Evolutionary conservation across 2,797 vertebrate genomes (phyloP).

Genomic region (Sebastes reedi): DNA sequence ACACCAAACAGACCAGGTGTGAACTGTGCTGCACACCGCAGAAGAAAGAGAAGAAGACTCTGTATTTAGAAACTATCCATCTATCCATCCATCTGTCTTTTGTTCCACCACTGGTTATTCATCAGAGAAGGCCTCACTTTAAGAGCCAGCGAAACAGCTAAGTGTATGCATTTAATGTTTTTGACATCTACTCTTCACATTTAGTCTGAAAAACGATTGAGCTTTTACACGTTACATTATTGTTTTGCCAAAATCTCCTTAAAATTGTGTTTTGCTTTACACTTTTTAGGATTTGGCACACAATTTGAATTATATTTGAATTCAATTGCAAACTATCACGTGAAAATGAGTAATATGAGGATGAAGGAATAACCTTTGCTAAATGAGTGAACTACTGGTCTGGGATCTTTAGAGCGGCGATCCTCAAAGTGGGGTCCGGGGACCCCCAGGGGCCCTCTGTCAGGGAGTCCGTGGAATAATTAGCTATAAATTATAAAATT

Average conservation of each 20-base stretch:
- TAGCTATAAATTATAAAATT: too few species aligned
- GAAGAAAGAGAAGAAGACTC: not conserved
- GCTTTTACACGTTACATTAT: not conserved
- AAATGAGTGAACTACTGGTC: not conserved
- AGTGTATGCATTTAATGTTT: too few species aligned
- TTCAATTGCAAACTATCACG: not conserved
- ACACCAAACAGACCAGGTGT: constrained; percentile 74
- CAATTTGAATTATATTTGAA: not conserved
- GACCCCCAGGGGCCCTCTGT: too few species aligned
- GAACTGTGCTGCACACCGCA: constrained; percentile 42
- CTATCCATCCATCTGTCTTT: not conserved
- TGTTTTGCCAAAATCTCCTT: constrained; percentile 4
- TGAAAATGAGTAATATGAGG: not conserved
- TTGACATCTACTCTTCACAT: not conserved
- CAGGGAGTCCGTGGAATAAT: too few species aligned
- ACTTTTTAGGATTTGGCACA: not conserved
- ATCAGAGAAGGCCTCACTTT: too few species aligned
- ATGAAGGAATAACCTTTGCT: not conserved
- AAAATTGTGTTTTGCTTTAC: not conserved
- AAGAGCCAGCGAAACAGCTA: too few species aligned
- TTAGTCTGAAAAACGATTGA: fast-evolving
- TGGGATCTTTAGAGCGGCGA: not conserved
- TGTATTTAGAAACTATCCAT: not conserved
- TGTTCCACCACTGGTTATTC: not conserved
- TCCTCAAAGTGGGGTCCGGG: too few species aligned